Conservation (phyloP, 1,140 invertebrate genomes). For the Venturia canescens region DNA sequence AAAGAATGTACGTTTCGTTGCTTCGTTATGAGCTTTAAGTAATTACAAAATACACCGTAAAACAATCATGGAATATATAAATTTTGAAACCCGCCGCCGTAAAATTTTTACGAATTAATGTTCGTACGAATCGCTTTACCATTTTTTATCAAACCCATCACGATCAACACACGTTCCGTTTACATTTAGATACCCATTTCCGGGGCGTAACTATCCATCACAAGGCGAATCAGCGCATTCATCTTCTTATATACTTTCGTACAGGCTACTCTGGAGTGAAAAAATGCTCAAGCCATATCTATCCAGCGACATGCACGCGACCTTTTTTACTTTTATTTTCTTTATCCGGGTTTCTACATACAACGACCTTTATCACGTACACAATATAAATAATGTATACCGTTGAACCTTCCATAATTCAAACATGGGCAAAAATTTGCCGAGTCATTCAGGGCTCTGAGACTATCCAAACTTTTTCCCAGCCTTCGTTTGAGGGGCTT, state of each 20-base stretch:
- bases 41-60: no score
- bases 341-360: not conserved
- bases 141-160: not conserved
- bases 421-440: no score
- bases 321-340: not conserved
- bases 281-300: conserved; percentile 6
- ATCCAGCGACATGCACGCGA: not conserved
- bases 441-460: no score
- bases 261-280: not conserved
- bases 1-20: no score
- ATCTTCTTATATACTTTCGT: conserved; percentile 13
- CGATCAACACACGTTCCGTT: conserved; percentile 2
- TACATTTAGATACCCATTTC: conserved; percentile 15
- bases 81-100: no score
- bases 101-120: not conserved
- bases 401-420: not conserved
- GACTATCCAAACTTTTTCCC: no score
- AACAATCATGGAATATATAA: no score
- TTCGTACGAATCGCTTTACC: not conserved
- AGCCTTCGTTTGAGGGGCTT: no score
- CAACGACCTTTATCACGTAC: not conserved
- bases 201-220: conserved; percentile 8
- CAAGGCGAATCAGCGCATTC: not conserved
- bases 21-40: no score
- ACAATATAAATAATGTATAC: not conserved